Percentiles rank a stretch among this genome's conserved stretches.
These are phyloP conservation scores for Drosophila tanythrix DNA, from an alignment of 2,888 invertebrate species.

Conservation along the genomic window DNA sequence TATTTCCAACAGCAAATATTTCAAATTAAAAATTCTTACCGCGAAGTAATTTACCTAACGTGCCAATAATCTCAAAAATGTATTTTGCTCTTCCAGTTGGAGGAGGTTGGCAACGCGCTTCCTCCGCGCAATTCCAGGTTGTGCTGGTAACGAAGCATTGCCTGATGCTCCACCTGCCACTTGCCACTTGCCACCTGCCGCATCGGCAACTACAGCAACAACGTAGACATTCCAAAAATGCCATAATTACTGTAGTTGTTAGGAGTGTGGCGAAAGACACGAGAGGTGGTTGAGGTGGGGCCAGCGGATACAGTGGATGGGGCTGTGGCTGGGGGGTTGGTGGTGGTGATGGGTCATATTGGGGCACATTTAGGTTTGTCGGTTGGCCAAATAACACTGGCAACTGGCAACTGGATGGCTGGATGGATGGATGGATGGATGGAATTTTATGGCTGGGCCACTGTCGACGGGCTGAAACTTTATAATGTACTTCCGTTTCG, in stretches of 20 bases:
- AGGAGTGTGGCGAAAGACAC: conserved; percentile 17
- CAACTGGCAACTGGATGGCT: background rate
- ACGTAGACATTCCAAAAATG: conserved; percentile 63
- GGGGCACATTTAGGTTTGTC: conserved; percentile 70
- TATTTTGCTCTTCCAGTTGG: conserved; percentile 26
- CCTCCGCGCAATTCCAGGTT: conserved; percentile 15
- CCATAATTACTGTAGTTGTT: conserved; percentile 74
- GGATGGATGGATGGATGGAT: background rate
- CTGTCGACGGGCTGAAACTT: conserved; percentile 51
- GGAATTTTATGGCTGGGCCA: background rate
- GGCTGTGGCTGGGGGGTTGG: background rate
- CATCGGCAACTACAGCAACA: conserved; percentile 22
- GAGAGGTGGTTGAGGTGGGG: background rate
- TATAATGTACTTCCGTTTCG: conserved; percentile 77
- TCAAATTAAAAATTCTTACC: conserved; percentile 73
- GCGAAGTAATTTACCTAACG: conserved; percentile 69
- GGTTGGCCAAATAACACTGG: conserved; percentile 68
- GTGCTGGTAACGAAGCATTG: conserved; percentile 49
- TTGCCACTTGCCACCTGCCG: conserved; percentile 1
- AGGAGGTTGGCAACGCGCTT: conserved; percentile 14
- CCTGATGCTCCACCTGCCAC: conserved; percentile 8
- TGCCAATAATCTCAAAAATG: conserved; percentile 75
- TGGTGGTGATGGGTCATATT: conserved; percentile 50
- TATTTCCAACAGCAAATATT: conserved; percentile 32
- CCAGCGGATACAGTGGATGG: conserved; percentile 10